Evolutionary conservation across 92 coral and sea anemone species (phyloP), one percentile per base, ranked within the genome.

Genomic region (Palythoa heliodiscus): DNA sequence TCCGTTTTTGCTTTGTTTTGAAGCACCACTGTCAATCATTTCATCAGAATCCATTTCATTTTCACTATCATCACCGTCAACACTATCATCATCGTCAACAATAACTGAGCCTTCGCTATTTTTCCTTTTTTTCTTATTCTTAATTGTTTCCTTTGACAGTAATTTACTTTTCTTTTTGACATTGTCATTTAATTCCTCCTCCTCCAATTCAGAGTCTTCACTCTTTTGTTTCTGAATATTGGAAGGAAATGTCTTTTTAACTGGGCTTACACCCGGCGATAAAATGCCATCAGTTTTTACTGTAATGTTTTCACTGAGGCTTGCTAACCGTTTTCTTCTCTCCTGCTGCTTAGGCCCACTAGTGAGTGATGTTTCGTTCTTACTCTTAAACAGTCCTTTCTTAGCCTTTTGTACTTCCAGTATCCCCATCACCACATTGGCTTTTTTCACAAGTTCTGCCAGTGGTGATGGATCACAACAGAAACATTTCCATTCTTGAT

Each of bases 401-500:
- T 91, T 92, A 53, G 90, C 91, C 82, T 94, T 97, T 52, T 87
- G 79, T 7, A 78, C 84, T 35, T 97, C 97, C 58, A 93, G 73
- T 71, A 93, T 77, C 52, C 89, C 90, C 98, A 97, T 94, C 35
- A 93, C 90, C 55, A 72, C 61, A 54, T 93, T 90, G 79, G 97
- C 92, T 75, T 80, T 79, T 78, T 87, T 90, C 16, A 88, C 73
- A 54, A 92, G 89, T 63, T 88, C 89, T 7, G 72, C 78, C 5
- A 90, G 66, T 7, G 95, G 98, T 29, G 88, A 73, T 19, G 93
- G 91, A 83, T 92, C 91, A 67, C 99, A 97, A 39, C 90, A 89
- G 53, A 92, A 91, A 63, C 99, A 97, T n/a, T 87, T 82, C 99
- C 99, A 97, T 63, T 94, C 92, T 63, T 77, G 92, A 83, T 84